Base-by-base conservation (phyloP, 2,113 vertebrate species). In the Eclectus roratus region DNA sequence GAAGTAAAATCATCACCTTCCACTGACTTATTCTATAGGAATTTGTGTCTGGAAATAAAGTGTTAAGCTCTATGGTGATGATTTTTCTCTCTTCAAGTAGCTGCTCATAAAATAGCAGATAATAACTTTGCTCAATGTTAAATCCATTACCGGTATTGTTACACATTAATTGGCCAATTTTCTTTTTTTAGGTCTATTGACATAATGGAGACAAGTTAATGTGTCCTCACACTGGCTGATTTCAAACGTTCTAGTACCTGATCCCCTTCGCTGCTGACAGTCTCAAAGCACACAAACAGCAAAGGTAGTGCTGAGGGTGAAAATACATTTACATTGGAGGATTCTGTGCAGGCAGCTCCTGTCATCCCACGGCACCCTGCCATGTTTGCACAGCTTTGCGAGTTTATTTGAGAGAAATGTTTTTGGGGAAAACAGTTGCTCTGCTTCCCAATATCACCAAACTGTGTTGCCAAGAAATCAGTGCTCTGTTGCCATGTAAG, bases 131-230 rank as follows among this genome's bases (percentile, higher is more conserved):
- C 72, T 88, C 84, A 94, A 9, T 85, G 89, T 93, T 96, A 91
- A 95, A 94, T 41, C 88, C 93, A 88, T 95, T 95, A 88, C 93
- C 79, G 47, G 83, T 93, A 85, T 74, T 88, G 60, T 94, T 94
- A 66, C 31, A 56, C 53, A 31, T 92, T 97, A 96, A 97, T 97
- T 96, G 89, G 89, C 64, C 95, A 94, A 96, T 96, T 97, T 96
- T 76, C 83, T 66, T 92, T 95, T 97, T 97, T 93, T 65, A 66
- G 86, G 39, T 85, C 43, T 90, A 71, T 83, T 87, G 93, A 61
- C 84, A 92, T 11, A 64, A 73, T 61, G 91, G 84, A 95, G 96
- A 95, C 94, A 93, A 94, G 73, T 89, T 94, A 96, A 97, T 89
- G 60, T 52, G 70, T 63, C 85, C 86, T 90, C 79, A 39, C 0